Conservation (phyloP, 2,888 invertebrate genomes). For the Xiphydria camelus region DNA sequence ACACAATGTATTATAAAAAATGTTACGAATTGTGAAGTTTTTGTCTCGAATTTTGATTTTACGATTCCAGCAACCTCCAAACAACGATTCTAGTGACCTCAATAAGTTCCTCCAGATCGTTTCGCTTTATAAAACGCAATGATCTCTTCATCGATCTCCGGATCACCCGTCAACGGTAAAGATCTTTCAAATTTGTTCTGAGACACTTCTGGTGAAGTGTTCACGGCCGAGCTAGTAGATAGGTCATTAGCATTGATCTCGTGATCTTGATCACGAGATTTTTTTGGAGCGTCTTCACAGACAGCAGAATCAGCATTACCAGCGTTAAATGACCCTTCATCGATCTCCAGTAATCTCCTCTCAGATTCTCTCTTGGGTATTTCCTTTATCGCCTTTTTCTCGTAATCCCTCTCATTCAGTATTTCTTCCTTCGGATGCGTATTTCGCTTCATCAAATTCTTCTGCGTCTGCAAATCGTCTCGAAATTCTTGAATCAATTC, state of each 20-base stretch:
- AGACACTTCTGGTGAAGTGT: no score
- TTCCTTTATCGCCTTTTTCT: conserved; percentile 1
- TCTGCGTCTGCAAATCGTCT: no score
- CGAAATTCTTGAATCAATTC: no score
- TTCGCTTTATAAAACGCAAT: conserved; percentile 56
- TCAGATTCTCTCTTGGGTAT: conserved; percentile 6
- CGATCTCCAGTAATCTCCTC: conserved; percentile 6
- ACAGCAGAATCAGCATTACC: no score
- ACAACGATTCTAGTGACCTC: conserved; percentile 6
- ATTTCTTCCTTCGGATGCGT: no score
- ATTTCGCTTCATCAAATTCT: no score
- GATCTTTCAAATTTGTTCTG: conserved; percentile 53
- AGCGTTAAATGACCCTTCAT: no score
- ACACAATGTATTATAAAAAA: conserved; percentile 5
- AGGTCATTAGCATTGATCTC: no score
- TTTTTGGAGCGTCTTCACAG: no score
- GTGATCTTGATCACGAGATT: no score
- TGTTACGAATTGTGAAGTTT: neutral
- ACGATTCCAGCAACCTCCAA: no score
- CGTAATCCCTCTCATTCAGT: conserved; percentile 10
- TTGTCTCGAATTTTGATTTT: neutral
- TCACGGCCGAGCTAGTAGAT: no score
- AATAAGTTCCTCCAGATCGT: conserved; percentile 31
- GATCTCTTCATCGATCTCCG: conserved; percentile 60
- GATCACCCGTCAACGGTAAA: conserved; percentile 59